phyloP scores from a whole-genome alignment of 1,140 invertebrate species.

The Eubasilissa regina region DNA sequence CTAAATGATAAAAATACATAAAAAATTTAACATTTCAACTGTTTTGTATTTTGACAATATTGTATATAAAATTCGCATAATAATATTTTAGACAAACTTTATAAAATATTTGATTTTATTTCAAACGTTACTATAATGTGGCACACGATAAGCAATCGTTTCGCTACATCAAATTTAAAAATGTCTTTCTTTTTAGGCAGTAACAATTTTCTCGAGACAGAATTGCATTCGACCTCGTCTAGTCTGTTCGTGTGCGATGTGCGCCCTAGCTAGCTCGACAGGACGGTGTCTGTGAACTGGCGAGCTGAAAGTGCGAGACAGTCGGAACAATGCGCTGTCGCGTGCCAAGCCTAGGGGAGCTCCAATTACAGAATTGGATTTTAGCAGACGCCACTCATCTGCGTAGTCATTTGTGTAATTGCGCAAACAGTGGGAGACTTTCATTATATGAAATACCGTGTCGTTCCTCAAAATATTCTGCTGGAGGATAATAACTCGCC shows the following conservation, averaged over 20 bases:
- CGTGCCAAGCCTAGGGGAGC: conserved; percentile 31
- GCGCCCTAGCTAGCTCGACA: background rate
- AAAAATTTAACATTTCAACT: no score
- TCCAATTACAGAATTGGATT: conserved; percentile 54
- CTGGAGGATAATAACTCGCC: background rate
- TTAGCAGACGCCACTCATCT: conserved; percentile 47
- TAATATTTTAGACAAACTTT: no score
- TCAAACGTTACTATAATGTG: no score
- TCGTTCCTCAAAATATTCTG: background rate
- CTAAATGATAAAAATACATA: no score
- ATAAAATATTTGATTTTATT: no score
- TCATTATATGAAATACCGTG: conserved; percentile 33
- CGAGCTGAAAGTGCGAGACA: background rate
- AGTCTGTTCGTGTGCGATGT: no score
- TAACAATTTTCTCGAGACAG: background rate
- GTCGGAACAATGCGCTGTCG: background rate
- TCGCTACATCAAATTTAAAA: background rate
- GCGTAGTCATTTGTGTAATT: conserved; percentile 54
- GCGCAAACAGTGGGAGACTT: conserved; percentile 40
- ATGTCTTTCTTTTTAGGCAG: background rate
- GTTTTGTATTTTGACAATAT: no score
- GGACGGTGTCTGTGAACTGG: background rate
- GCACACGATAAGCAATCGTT: no score
- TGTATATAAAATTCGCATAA: no score
- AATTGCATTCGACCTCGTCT: no score